Evolutionary conservation across 2,113 vertebrate species (phyloP).

Genomic region (Thymallus thymallus): DNA sequence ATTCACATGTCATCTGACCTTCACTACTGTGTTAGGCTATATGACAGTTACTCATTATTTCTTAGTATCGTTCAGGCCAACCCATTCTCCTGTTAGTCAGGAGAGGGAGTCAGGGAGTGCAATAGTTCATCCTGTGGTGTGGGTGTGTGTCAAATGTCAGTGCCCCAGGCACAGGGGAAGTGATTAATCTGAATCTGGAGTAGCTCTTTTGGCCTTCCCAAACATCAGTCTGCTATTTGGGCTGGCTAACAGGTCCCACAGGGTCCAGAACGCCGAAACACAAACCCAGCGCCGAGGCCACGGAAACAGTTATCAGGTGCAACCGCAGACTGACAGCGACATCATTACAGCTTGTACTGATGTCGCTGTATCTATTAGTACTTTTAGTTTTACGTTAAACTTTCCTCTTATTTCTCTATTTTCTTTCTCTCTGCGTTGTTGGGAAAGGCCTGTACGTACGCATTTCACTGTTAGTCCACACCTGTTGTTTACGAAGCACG

Average conservation of each 20-base stretch:
- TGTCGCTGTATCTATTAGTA: too few relatives aligned
- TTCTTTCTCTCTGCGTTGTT: too few relatives aligned
- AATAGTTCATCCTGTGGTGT: not conserved
- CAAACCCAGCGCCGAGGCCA: not conserved
- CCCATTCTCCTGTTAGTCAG: not conserved
- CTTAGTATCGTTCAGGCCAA: not conserved
- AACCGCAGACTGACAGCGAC: not conserved
- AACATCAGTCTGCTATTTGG: conserved; percentile 17
- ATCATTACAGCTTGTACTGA: not conserved
- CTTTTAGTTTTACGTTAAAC: too few relatives aligned
- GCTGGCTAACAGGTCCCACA: conserved; percentile 49
- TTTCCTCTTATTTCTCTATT: too few relatives aligned
- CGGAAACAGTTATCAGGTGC: not conserved
- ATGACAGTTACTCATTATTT: not conserved
- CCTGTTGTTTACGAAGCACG: too few relatives aligned
- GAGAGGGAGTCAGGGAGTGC: not conserved
- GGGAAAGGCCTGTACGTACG: too few relatives aligned
- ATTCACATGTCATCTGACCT: not conserved
- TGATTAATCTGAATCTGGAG: conserved; percentile 29
- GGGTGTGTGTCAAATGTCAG: not conserved
- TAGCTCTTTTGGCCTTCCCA: not conserved
- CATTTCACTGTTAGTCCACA: too few relatives aligned
- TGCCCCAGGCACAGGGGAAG: conserved; percentile 23
- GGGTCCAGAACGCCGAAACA: not conserved
- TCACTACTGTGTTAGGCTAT: not conserved